Evolutionary conservation across 2,797 vertebrate species (phyloP).

Genomic region (Rhinichthys osculus): DNA sequence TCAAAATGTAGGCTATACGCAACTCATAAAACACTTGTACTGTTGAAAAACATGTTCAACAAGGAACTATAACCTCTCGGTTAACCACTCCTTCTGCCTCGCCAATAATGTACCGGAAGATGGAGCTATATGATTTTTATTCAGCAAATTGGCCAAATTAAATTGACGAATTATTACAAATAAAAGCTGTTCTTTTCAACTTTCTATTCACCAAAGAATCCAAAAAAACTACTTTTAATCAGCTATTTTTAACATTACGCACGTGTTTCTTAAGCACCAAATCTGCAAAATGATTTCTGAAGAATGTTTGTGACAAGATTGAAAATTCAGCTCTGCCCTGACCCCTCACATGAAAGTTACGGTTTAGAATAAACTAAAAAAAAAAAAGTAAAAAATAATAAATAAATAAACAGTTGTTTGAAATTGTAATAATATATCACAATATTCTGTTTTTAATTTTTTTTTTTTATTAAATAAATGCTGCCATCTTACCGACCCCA

Average conservation of each 20-base stretch:
- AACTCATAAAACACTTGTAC: background rate
- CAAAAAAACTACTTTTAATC: background rate
- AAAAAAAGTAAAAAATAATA: background rate
- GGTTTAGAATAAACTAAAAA: background rate
- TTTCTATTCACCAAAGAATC: background rate
- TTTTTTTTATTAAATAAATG: too few relatives aligned
- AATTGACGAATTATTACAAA: background rate
- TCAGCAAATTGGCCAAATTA: background rate
- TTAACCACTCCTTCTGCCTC: background rate
- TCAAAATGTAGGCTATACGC: background rate
- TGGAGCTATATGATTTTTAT: conserved; percentile 19
- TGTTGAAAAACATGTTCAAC: background rate
- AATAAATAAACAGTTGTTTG: background rate
- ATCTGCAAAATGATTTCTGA: background rate
- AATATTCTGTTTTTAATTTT: background rate
- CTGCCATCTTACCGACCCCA: too few relatives aligned
- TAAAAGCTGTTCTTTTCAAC: background rate
- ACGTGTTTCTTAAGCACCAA: background rate
- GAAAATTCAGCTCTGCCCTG: background rate
- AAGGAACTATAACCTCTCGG: background rate
- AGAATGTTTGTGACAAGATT: background rate
- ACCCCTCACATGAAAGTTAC: background rate
- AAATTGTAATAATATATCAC: background rate
- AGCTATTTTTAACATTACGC: background rate
- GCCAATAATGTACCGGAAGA: conserved; percentile 2